A percentile compares a stretch with the other conserved stretches of the same genome.
These are phyloP conservation scores for Phylloscopus trochilus DNA, from an alignment of 2,113 vertebrate genomes.

Conservation along the genomic window DNA sequence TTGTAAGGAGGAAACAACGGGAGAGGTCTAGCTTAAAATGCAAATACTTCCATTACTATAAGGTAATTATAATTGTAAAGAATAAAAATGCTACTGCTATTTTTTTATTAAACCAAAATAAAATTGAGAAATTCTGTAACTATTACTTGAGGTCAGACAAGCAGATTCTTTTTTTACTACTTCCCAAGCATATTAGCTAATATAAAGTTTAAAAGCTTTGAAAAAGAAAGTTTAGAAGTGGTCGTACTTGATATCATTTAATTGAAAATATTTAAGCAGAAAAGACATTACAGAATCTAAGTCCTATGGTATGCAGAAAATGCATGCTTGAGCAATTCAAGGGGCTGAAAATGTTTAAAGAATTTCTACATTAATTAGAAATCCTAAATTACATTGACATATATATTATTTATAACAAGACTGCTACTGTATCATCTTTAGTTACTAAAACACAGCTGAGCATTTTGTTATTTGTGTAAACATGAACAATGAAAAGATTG, in stretches of 20 bases:
- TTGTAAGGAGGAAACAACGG: neutral
- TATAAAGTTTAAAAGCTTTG: neutral
- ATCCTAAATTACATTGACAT: neutral
- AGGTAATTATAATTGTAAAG: neutral
- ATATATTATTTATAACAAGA: constrained; percentile 53
- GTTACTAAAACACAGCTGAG: constrained; percentile 10
- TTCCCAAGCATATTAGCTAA: neutral
- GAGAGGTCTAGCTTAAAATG: neutral
- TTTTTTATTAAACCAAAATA: neutral
- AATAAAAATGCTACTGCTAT: neutral
- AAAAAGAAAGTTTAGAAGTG: neutral
- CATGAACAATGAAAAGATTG: constrained; percentile 52
- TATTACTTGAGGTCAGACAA: neutral
- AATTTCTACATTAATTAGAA: constrained; percentile 34
- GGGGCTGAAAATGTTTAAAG: neutral
- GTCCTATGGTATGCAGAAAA: neutral
- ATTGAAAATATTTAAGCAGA: constrained; percentile 21
- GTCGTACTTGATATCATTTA: neutral
- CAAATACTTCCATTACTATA: neutral
- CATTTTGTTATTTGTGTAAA: constrained; percentile 63
- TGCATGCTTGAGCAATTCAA: neutral
- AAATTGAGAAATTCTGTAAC: neutral
- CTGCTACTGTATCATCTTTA: neutral
- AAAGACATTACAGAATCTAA: neutral
- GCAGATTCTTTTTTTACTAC: neutral